Evolutionary conservation across 2,113 vertebrate species (phyloP), one percentile per base, ranked within the genome.

Genomic region (Erpornis zantholeuca): DNA sequence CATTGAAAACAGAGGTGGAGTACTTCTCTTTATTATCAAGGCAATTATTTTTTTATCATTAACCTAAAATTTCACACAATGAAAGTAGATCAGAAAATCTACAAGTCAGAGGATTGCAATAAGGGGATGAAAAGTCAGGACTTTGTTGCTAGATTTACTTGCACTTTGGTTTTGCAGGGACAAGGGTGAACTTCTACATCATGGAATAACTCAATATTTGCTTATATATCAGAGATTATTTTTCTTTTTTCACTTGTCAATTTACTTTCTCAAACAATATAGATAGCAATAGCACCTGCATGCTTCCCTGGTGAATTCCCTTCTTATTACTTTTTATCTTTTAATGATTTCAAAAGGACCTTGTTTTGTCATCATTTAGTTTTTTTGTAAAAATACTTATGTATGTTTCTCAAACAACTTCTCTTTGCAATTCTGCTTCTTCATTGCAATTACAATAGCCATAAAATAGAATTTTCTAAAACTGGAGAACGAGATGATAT

Each of bases 381-480:
- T 50, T 90, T 90, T 94, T 89, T 7, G 12, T 75, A 81, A 88
- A 76, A 70, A 66, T 65, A 82, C 53, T 61, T 94, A 44, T 28
- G 54, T 44, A 24, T 75, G 57, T 86, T 90, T 92, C 52, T 85
- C 69, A 90, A 63, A 63, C 60, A 86, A 63, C 16, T 92, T 91
- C 83, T 86, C 42, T 83, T 94, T 87, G 64, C 82, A 86, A 33
- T 50, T 91, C 38, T 80, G 66, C 44, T 88, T 82, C 86, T 81
- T 70, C 77, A 75, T 36, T 92, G 70, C 52, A 96, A 56, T 86
- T 95, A 64, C 45, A 3, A 89, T 91, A 94, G 71, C 60, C 88
- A 88, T 90, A 92, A 95, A 96, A 90, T 84, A 90, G 72, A 93
- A 93, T 92, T 96, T 96, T 96, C 82, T 95, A 88, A 96, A 96